These are phyloP conservation scores for Dryobotodes eremita DNA, from an alignment of 2,888 invertebrate species.

Conservation along the genomic window DNA sequence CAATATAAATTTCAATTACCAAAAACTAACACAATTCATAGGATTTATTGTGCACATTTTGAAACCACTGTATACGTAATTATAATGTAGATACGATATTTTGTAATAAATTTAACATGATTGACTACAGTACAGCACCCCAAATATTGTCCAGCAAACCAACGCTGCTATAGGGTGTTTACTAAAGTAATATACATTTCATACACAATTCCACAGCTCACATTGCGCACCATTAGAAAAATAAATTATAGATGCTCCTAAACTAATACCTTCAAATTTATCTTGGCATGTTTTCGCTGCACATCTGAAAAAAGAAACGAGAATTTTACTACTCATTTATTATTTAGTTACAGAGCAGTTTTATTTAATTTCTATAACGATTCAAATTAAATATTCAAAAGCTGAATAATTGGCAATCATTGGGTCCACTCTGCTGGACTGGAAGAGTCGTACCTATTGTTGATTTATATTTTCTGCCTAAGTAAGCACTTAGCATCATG, in stretches of 20 bases:
- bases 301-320: slow-evolving; percentile 81
- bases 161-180: slow-evolving; percentile 81
- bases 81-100: slow-evolving; percentile 81
- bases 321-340: background rate
- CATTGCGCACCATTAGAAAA: slow-evolving; percentile 90
- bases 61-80: slow-evolving; percentile 80
- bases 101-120: slow-evolving; percentile 84
- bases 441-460: background rate
- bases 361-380: background rate
- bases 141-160: slow-evolving; percentile 85
- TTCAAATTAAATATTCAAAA: background rate
- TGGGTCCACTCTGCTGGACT: background rate
- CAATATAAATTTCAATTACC: slow-evolving; percentile 78
- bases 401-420: background rate
- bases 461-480: background rate
- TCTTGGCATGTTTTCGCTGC: slow-evolving; percentile 91
- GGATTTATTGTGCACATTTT: slow-evolving; percentile 83
- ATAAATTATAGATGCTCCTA: slow-evolving; percentile 90
- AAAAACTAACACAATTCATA: slow-evolving; percentile 79
- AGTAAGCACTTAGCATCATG: background rate
- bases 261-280: slow-evolving; percentile 84
- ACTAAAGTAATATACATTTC: slow-evolving; percentile 85
- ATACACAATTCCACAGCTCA: slow-evolving; percentile 90
- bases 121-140: slow-evolving; percentile 88
- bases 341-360: background rate